phyloP scores from a whole-genome alignment of 2,797 vertebrate genomes.

The Pseudochromis fuscus region DNA sequence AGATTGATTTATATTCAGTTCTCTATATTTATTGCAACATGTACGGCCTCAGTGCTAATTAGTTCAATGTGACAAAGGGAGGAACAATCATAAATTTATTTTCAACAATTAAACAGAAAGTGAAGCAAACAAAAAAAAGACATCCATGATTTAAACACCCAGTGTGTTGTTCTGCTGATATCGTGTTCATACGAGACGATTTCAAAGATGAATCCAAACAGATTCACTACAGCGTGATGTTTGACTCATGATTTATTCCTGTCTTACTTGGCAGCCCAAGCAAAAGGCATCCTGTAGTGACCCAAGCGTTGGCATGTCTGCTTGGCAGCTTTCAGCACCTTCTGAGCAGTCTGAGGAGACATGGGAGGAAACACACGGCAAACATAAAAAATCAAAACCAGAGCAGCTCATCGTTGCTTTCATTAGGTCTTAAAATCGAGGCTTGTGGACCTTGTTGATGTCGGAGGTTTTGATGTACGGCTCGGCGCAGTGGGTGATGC shows the following conservation, averaged over 20 bases:
- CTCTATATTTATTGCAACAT: neutral
- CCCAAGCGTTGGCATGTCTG: constrained; percentile 95
- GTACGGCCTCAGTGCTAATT: neutral
- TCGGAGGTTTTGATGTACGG: constrained; percentile 96
- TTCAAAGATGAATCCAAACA: constrained; percentile 23
- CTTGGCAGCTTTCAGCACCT: constrained; percentile 94
- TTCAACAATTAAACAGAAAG: neutral
- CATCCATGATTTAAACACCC: neutral
- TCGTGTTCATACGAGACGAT: rapidly evolving
- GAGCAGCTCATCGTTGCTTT: neutral
- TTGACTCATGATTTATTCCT: constrained; percentile 23
- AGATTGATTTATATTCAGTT: neutral
- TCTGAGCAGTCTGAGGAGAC: constrained; percentile 91
- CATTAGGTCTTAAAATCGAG: neutral
- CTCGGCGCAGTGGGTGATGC: constrained; percentile 94
- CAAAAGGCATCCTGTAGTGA: constrained; percentile 97
- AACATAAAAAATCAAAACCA: neutral
- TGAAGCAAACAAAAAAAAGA: neutral
- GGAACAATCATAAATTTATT: too few relatives aligned
- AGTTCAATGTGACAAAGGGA: too few relatives aligned
- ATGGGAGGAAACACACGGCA: neutral
- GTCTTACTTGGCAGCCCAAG: constrained; percentile 96
- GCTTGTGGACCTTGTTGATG: constrained; percentile 86
- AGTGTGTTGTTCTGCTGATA: neutral
- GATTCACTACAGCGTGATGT: constrained; percentile 4